Conservation (phyloP, 2,797 vertebrate species). For the Sebastes paucispinis region DNA sequence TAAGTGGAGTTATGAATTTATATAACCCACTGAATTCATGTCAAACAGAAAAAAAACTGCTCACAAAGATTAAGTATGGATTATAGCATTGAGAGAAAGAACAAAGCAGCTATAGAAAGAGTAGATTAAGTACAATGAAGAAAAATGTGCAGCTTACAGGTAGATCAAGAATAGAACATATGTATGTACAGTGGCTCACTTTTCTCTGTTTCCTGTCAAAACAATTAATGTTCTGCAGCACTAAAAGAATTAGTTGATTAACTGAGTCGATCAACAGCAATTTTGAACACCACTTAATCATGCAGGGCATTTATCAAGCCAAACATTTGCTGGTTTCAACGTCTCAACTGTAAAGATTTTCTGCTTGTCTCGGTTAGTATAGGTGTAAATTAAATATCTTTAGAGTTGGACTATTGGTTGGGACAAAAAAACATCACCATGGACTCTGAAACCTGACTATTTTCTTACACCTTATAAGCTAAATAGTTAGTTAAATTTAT, state of each 20-base stretch:
- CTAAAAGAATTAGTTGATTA: neutral
- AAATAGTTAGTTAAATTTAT: neutral
- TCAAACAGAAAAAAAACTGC: neutral
- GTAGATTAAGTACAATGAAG: neutral
- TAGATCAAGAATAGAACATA: neutral
- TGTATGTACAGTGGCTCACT: neutral
- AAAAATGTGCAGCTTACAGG: neutral
- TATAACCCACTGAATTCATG: neutral
- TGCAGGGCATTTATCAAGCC: neutral
- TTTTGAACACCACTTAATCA: neutral
- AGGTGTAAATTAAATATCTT: neutral
- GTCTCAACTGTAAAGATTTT: neutral
- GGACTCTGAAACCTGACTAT: neutral
- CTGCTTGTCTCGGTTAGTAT: neutral
- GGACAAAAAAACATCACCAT: neutral
- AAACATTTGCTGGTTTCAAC: neutral
- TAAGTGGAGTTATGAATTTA: neutral
- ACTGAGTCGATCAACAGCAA: no score
- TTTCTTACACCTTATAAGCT: neutral
- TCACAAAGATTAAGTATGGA: neutral
- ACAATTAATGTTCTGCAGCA: neutral
- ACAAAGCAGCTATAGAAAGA: neutral
- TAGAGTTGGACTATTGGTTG: neutral
- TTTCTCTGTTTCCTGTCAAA: neutral
- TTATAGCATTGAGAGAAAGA: neutral